phyloP scores from a whole-genome alignment of 2,797 vertebrate genomes.

The Tiaroga cobitis region DNA sequence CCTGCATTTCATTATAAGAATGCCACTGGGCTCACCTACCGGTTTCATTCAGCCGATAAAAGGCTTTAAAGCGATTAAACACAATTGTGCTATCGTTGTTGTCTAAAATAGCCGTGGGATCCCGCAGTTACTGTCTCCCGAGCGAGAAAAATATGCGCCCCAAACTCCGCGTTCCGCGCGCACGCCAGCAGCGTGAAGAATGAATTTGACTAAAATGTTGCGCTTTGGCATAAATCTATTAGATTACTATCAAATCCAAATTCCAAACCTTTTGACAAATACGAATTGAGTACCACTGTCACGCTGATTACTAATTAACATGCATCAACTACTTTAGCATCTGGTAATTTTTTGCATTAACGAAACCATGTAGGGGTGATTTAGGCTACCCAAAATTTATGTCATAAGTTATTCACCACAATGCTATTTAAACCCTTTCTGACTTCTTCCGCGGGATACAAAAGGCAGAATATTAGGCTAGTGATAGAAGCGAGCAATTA shows the following conservation, averaged over 20 bases:
- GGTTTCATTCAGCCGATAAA: slow-evolving; percentile 1
- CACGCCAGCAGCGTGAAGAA: not conserved
- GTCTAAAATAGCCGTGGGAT: slow-evolving; percentile 14
- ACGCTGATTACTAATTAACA: slow-evolving; percentile 5
- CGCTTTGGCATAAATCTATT: not conserved
- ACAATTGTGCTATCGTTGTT: not conserved
- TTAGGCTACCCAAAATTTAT: not conserved
- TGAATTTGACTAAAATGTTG: slow-evolving; percentile 7
- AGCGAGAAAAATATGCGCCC: not conserved
- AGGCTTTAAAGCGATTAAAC: slow-evolving; percentile 17
- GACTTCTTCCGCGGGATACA: not conserved
- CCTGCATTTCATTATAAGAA: not conserved
- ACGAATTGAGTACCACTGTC: not conserved
- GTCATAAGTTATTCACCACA: not conserved
- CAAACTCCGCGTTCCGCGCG: slow-evolving; percentile 8
- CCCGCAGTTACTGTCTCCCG: not conserved
- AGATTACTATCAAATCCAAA: slow-evolving; percentile 2
- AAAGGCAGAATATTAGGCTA: not conserved
- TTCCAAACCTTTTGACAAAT: not conserved
- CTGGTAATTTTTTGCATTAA: not conserved
- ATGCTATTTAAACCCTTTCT: not conserved
- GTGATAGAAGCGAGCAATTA: not conserved
- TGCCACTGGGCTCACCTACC: not conserved
- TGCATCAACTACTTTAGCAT: not conserved
- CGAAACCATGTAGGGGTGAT: not conserved